phyloP scores from a whole-genome alignment of 92 coral and sea anemone species.

The Micromussa lordhowensis region DNA sequence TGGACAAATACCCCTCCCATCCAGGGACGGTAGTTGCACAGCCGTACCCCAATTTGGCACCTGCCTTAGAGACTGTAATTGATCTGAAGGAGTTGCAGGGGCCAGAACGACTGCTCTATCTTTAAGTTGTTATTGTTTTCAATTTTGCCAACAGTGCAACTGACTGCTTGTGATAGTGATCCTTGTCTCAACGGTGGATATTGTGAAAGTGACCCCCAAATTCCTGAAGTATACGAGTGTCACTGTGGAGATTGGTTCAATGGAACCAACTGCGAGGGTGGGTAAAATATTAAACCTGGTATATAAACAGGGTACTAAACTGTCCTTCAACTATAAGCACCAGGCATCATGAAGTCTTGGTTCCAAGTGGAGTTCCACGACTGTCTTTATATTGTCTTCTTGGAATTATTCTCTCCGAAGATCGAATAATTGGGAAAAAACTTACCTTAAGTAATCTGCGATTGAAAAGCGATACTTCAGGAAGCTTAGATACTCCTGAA shows the following conservation, averaged over 20 bases:
- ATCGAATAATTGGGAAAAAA: too few relatives aligned
- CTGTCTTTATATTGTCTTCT: too few relatives aligned
- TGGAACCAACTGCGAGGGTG: conserved; percentile 5
- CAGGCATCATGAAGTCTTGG: too few relatives aligned
- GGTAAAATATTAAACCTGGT: neutral
- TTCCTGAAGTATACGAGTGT: neutral
- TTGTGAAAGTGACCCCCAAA: neutral
- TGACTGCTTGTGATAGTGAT: conserved; percentile 7
- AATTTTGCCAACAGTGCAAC: neutral
- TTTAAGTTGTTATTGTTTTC: neutral
- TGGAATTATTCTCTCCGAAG: too few relatives aligned
- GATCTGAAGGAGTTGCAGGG: too few relatives aligned
- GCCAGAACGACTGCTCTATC: neutral
- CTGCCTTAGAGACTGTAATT: too few relatives aligned
- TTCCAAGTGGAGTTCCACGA: neutral
- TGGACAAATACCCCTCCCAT: too few relatives aligned
- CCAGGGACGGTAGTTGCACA: too few relatives aligned
- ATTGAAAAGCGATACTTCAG: too few relatives aligned
- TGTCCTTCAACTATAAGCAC: neutral
- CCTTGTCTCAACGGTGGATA: conserved; percentile 5
- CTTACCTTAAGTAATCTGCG: too few relatives aligned
- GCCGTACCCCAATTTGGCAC: too few relatives aligned
- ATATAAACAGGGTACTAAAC: neutral
- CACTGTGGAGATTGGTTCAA: conserved; percentile 6
- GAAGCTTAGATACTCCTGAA: too few relatives aligned